Evolutionary conservation across 1,140 invertebrate genomes (phyloP), one percentile per base, ranked within the genome.

Genomic region (Gryllus bimaculatus): DNA sequence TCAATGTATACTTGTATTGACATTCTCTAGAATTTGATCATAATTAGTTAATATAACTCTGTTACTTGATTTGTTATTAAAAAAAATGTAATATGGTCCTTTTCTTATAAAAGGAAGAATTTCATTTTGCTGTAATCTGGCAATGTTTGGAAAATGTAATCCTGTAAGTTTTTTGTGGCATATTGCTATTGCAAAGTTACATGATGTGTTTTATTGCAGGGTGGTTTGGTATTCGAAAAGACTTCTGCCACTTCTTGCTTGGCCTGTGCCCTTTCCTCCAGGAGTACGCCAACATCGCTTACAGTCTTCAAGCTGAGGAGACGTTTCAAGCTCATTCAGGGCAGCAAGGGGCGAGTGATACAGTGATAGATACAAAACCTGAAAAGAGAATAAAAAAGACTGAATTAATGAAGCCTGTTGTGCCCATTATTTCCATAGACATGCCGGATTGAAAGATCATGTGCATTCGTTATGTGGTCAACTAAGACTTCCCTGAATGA

Each of bases 181-280:
- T 47, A 74, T 21, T 20, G 12, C 7, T 47, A 79, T 75, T 5
- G 47, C 75, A 49, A 39, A 8, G 75, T 49, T 48, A 79, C 26
- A 79, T 76, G 18, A 0, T 47, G 15, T 76, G 15, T 75, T 20
- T 75, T 54, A 48, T 73, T 79, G 78, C 84, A 97, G 95, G 98
- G 97, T 99, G 97, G 97, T 99, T 99, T 88, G 98, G 97, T 47
- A 96, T 99, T 81, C 89, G 97, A 77, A 98, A 98, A 89, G 97
- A 98, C 83, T 98, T 99, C 85, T 98, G 96, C 85, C 95, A 96
- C 82, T 99, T 98, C 85, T 86, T 99, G 2, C 87, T 99, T 8
- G 93, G 95, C 49, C 89, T 95, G 0, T 98, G 96, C 88, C 97
- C 97, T 2, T 89, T 97, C 79, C 89, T 99, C 18, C 96, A 98